Evolutionary conservation across 2,888 invertebrate species (phyloP).

Genomic region (Drosophila setosimentum): DNA sequence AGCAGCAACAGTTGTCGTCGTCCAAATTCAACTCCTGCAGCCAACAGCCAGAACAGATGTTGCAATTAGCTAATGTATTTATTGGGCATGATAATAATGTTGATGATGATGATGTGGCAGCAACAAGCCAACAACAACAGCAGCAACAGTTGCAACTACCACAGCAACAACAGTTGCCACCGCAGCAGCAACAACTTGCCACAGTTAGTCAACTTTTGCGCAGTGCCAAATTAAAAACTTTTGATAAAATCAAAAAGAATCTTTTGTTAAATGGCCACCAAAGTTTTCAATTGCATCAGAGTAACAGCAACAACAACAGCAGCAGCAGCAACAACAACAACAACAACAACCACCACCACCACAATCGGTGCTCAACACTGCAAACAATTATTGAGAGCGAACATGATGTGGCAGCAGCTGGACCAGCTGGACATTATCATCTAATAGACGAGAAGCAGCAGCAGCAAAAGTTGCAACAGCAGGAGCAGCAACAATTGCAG

Average conservation of each 20-base stretch:
- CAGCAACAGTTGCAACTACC: constrained; percentile 5
- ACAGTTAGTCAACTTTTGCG: constrained; percentile 81
- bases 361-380: constrained; percentile 60
- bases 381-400: constrained; percentile 84
- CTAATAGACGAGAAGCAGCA: constrained; percentile 81
- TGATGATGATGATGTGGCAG: constrained; percentile 58
- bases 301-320: not conserved
- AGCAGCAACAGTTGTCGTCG: constrained; percentile 42
- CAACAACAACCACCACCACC: constrained; percentile 47
- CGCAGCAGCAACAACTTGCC: constrained; percentile 53
- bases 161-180: constrained; percentile 25
- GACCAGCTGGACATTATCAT: constrained; percentile 81
- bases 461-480: constrained; percentile 15
- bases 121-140: constrained; percentile 30
- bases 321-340: constrained; percentile 32
- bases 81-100: constrained; percentile 66
- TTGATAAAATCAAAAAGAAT: constrained; percentile 83
- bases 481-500: constrained; percentile 23
- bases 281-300: constrained; percentile 57
- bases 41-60: constrained; percentile 84
- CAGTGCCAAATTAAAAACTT: constrained; percentile 83
- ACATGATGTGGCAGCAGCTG: constrained; percentile 78
- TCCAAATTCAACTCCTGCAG: constrained; percentile 77
- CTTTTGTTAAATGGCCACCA: constrained; percentile 75
- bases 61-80: constrained; percentile 66